Conservation (phyloP, 2,888 invertebrate species). For the Syrista parreyssii region DNA sequence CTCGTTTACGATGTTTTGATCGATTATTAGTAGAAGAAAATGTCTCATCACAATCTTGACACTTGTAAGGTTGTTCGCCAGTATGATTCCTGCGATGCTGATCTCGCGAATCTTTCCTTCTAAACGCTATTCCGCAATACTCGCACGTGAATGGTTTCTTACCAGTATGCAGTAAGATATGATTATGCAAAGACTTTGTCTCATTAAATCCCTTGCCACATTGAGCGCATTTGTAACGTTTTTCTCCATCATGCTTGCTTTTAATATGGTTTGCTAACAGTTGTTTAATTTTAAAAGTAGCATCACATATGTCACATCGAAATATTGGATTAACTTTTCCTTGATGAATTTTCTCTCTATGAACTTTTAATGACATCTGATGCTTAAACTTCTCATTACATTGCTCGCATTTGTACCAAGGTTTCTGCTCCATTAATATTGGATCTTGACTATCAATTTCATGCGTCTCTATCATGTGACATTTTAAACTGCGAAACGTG, state of each 20-base stretch:
- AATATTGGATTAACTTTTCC: slow-evolving; percentile 34
- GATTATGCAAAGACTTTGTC: slow-evolving; percentile 40
- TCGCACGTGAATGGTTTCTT: slow-evolving; percentile 38
- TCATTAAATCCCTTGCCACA: slow-evolving; percentile 39
- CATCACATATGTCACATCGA: slow-evolving; percentile 35
- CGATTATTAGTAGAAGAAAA: slow-evolving; percentile 35
- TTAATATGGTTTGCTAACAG: slow-evolving; percentile 39
- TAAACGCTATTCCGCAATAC: slow-evolving; percentile 36
- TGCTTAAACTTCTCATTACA: slow-evolving; percentile 44
- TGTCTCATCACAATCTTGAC: slow-evolving; percentile 35
- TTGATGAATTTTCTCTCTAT: slow-evolving; percentile 39
- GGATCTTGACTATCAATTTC: slow-evolving; percentile 37
- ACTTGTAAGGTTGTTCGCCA: slow-evolving; percentile 38
- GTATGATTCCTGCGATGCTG: slow-evolving; percentile 40
- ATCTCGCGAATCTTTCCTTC: slow-evolving; percentile 39
- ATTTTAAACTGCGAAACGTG: slow-evolving; percentile 39
- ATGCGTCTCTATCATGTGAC: slow-evolving; percentile 38
- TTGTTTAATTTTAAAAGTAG: slow-evolving; percentile 34
- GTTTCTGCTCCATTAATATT: slow-evolving; percentile 36
- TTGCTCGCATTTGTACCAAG: slow-evolving; percentile 35
- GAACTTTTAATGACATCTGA: slow-evolving; percentile 44
- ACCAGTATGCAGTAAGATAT: slow-evolving; percentile 38
- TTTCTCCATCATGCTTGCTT: slow-evolving; percentile 39
- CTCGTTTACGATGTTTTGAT: slow-evolving; percentile 38
- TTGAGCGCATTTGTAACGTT: slow-evolving; percentile 41